Base-by-base conservation (phyloP, 2,888 invertebrate species). In the Sminthurinus aureus region DNA sequence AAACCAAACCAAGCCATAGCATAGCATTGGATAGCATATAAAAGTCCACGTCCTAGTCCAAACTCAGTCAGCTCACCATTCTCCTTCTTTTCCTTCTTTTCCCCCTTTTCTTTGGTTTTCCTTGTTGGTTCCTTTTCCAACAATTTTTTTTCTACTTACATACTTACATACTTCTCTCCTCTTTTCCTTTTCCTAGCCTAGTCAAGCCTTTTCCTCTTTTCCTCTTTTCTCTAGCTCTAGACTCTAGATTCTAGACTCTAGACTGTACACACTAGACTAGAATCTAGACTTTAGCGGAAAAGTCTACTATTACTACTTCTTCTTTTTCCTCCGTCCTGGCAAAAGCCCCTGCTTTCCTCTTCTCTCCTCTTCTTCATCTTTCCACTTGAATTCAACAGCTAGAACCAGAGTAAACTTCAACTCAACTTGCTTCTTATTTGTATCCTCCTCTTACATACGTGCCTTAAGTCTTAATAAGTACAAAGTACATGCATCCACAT, bases 341-440 rank as follows among this genome's bases (percentile, higher is more conserved):
- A 58, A 69, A 69, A 69, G n/a, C n/a, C 22, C 38, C 38, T 4
- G 69, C 69, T 69, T 69, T 38, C n/a, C 69, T 69, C 69, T 69
- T 11, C n/a, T 69, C 4, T 22, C 3, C 3, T 69, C 20, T 11
- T n/a, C 22, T 69, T 20, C 69, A 69, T n/a, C 69, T 69, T 69
- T 69, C 69, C 69, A 69, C 69, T 69, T 69, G 69, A 69, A 69
- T 69, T 69, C 69, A 69, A 69, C 69, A 64, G 38, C 38, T 38
- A 38, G 38, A 9, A 58, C 58, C 18, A 58, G 9, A 58, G 58
- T 58, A 58, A 58, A 58, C 2, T 2, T 38, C 1, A 6, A 38
- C 3, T 38, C 1, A 38, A 6, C 38, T 38, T 38, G 38, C 6
- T 38, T 4, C 6, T 4, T 38, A 38, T 6, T 38, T 38, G 1